A percentile compares a stretch with the other conserved stretches of the same genome.
Evolutionary conservation across 2,888 invertebrate species (phyloP).

Genomic region (Aleiodes testaceus): DNA sequence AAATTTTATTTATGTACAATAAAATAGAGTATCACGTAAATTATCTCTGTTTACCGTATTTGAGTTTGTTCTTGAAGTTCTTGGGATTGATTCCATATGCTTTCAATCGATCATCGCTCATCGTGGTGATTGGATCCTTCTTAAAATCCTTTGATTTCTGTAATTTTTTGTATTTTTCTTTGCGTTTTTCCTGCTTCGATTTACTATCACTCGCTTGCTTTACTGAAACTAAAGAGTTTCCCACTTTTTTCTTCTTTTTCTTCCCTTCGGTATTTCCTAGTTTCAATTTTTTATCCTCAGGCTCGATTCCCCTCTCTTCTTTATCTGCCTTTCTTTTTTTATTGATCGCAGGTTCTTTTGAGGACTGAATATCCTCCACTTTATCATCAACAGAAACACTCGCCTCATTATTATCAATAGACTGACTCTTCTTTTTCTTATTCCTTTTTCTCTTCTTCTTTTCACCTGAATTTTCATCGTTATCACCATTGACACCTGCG

Average conservation of each 20-base stretch:
- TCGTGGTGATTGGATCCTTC: constrained; percentile 52
- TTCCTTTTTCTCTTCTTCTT: constrained; percentile 58
- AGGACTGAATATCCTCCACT: constrained; percentile 43
- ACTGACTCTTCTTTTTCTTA: constrained; percentile 50
- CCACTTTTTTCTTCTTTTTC: not conserved
- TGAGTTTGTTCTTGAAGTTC: constrained; percentile 86
- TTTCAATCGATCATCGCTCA: constrained; percentile 85
- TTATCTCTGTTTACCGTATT: constrained; percentile 76
- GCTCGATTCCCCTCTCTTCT: constrained; percentile 22
- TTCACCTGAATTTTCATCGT: constrained; percentile 48
- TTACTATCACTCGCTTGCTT: constrained; percentile 48
- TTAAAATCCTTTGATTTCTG: constrained; percentile 49
- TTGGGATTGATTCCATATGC: constrained; percentile 95
- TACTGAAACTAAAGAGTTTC: constrained; percentile 18
- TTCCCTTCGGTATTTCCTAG: not conserved
- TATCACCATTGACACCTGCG: constrained; percentile 33
- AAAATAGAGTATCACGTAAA: not conserved
- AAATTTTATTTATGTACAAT: constrained; percentile 29
- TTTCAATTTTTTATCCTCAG: not conserved
- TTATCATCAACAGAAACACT: not conserved
- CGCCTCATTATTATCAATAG: constrained; percentile 41
- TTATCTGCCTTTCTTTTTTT: constrained; percentile 37
- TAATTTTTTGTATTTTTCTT: constrained; percentile 46
- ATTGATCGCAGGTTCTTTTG: constrained; percentile 38
- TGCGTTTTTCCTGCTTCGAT: constrained; percentile 42